phyloP scores from a whole-genome alignment of 2,888 invertebrate species.

The Polymixis lichenea region DNA sequence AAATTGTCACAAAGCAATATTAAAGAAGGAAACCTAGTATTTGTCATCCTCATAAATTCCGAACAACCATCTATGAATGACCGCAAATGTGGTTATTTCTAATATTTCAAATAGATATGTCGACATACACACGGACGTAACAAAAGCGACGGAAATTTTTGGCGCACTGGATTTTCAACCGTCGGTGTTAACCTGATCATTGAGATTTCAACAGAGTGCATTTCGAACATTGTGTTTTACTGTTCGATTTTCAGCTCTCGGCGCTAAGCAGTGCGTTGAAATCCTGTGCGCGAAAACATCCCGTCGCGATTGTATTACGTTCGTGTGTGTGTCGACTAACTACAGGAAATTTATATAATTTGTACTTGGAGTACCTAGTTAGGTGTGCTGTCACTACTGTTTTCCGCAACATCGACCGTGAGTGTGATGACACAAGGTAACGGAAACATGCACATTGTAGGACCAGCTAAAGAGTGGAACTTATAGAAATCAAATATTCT shows the following conservation, averaged over 20 bases:
- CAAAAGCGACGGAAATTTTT: too few relatives aligned
- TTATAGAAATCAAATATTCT: background rate
- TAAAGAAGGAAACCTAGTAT: background rate
- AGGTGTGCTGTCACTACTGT: background rate
- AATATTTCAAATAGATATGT: background rate
- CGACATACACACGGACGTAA: too few relatives aligned
- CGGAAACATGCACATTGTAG: background rate
- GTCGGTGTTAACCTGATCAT: too few relatives aligned
- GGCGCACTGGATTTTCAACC: too few relatives aligned
- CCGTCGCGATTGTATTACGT: too few relatives aligned
- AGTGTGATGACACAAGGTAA: too few relatives aligned
- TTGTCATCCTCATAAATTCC: conserved; percentile 10
- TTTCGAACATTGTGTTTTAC: too few relatives aligned
- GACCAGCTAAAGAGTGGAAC: background rate
- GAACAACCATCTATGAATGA: background rate
- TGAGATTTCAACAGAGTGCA: too few relatives aligned
- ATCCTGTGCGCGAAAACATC: too few relatives aligned
- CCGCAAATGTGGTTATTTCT: background rate
- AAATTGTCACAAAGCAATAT: background rate
- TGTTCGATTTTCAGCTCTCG: too few relatives aligned
- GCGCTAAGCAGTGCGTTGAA: too few relatives aligned
- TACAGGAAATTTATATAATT: background rate
- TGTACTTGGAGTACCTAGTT: background rate
- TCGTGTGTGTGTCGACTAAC: too few relatives aligned
- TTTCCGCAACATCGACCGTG: background rate